phyloP scores from a whole-genome alignment of 2,797 vertebrate genomes.

The Martes flavigula region DNA sequence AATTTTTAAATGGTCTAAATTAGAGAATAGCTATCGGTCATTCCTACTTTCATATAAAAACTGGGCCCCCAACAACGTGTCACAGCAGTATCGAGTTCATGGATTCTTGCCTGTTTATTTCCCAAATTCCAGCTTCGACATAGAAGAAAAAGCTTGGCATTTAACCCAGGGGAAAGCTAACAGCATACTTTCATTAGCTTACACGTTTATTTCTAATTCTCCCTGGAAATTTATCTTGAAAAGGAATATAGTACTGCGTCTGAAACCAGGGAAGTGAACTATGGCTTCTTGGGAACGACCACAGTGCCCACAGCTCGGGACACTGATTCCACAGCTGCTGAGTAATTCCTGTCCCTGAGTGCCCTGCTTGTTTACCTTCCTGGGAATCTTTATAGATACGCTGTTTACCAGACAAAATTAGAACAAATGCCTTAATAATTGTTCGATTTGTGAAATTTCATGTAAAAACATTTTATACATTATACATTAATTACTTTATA shows the following conservation, averaged over 20 bases:
- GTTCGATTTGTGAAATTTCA: not conserved
- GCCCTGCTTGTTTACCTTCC: not conserved
- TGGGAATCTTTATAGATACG: not conserved
- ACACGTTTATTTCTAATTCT: not conserved
- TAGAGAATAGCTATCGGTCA: not conserved
- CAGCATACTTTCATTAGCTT: not conserved
- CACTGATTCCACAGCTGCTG: not conserved
- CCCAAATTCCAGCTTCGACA: not conserved
- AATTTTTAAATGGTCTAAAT: not conserved
- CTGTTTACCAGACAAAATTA: not conserved
- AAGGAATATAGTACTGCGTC: not conserved
- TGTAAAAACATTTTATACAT: not conserved
- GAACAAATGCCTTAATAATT: not conserved
- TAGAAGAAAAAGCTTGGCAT: not conserved
- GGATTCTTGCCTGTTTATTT: not conserved
- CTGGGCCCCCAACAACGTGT: not conserved
- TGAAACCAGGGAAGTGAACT: not conserved
- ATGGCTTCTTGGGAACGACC: not conserved
- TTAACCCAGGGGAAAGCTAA: not conserved
- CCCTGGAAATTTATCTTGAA: not conserved
- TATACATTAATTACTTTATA: not conserved
- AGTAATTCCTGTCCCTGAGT: not conserved
- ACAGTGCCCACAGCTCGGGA: not conserved
- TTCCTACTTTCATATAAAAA: not conserved
- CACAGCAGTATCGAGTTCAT: not conserved